These are phyloP conservation scores for Orchestia grillus DNA, from an alignment of 1,140 invertebrate species.

Conservation along the genomic window DNA sequence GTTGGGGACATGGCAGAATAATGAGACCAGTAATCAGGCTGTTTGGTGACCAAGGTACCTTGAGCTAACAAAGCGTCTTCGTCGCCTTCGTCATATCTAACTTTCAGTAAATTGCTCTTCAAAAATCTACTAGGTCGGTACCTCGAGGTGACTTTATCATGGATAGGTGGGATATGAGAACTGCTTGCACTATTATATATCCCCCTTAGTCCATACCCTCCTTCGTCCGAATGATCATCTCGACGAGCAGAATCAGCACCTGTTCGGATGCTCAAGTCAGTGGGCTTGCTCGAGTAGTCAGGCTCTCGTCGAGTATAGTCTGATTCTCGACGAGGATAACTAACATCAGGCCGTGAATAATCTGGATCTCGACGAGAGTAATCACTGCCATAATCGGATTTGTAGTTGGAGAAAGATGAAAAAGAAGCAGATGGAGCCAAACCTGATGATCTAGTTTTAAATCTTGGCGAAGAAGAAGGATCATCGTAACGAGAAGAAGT, in stretches of 20 bases:
- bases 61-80: conserved; percentile 58
- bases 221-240: conserved; percentile 27
- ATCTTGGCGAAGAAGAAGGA: conserved; percentile 50
- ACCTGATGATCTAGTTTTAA: conserved; percentile 29
- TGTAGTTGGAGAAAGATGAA: conserved; percentile 66
- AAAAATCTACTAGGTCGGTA: conserved; percentile 67
- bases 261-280: conserved; percentile 57
- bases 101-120: conserved; percentile 58
- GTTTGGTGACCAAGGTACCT: conserved; percentile 59
- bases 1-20: conserved; percentile 60
- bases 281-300: conserved; percentile 61
- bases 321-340: conserved; percentile 44
- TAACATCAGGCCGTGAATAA: conserved; percentile 17
- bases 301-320: conserved; percentile 40
- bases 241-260: neutral
- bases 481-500: neutral
- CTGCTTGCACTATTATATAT: conserved; percentile 58
- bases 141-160: conserved; percentile 65
- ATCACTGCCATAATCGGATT: conserved; percentile 62
- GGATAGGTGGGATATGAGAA: conserved; percentile 60
- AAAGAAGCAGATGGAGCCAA: conserved; percentile 63
- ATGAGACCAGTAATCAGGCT: conserved; percentile 66
- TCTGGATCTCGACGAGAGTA: conserved; percentile 50
- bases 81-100: conserved; percentile 64
- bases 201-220: conserved; percentile 58